Evolutionary conservation across 1,140 invertebrate genomes (phyloP), one percentile per base, ranked within the genome.

Genomic region (Macrostomum lignano): DNA sequence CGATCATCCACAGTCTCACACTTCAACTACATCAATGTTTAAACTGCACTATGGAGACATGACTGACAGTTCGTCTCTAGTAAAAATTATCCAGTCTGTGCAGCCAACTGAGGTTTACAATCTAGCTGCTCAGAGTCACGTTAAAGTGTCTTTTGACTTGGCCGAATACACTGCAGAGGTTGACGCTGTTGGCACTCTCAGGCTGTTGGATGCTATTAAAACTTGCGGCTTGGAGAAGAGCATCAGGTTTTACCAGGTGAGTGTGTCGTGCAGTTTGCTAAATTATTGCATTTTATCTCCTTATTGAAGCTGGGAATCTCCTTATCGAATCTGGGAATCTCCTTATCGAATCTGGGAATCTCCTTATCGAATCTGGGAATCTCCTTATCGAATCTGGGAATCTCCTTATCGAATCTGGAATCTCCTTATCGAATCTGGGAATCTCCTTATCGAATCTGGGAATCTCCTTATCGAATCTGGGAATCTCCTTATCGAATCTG

Each of bases 161-260:
- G 84, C 79, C 44, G 88, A 98, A 60, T 98, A 98, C 46, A 98
- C 91, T 2, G 84, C 86, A 0, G 84, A 93, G 65, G 88, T 98
- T 7, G 86, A 96, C 60, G 91, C 74, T 3, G 66, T 98, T n/a
- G 91, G 91, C 7, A 91, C 84, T 0, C 62, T 98, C 4, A 62
- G 88, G 40, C 57, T 98, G 9, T 58, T 98, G 26, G 88, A 98
- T 54, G 91, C 91, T 0, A 77, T 98, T 33, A 63, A 81, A 42
- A 86, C 78, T 0, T 88, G 79, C 49, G 70, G 72, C 6, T 58
- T 94, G 21, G 71, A 77, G 39, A 72, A 73, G 36, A 60, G 66
- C 24, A 73, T 88, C 0, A 71, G 68, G 46, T 93, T 94, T 55
- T 98, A 96, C 62, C 53, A n/a, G n/a, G n/a, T n/a, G n/a, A n/a